Evolutionary conservation across 2,797 vertebrate species (phyloP), one percentile per base, ranked within the genome.

Genomic region (Cephalopachus bancanus): DNA sequence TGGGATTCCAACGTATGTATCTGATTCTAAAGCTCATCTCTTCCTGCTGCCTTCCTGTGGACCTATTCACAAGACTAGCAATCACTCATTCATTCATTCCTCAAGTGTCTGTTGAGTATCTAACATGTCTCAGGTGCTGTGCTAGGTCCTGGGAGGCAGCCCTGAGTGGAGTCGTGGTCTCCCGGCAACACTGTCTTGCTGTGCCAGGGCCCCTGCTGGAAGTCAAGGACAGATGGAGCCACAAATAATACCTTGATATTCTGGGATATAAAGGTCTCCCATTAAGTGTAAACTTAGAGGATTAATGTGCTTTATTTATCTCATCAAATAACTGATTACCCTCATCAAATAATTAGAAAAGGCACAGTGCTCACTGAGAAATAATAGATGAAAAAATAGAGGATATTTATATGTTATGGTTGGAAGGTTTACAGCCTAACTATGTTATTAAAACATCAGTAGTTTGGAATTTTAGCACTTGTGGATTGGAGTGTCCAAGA

Each of bases 301-400:
- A 78, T 53, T 57, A 76, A 84, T 93, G 51, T 57, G 72, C 53
- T 67, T 93, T 81, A 59, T 75, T 91, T 79, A 91, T 91, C 79
- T 93, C 37, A n/a, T 85, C 64, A 90, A 75, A 59, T 86, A 71
- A 37, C 55, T 88, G 76, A 72, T 87, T 83, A 83, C 30, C 8
- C 11, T 76, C 55, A 57, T 94, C 57, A 85, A 71, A 44, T 92
- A 86, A 74, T 83, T 94, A 71, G 59, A 89, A 89, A 89, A 95
- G 74, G 65, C 10, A 53, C 14, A 14, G 11, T 67, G 57, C 49
- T 97, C 64, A 72, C 7, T 78, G 76, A 93, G 85, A 83, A 86
- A 51, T 72, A 69, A 85, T 15, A 90, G 59, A 33, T 84, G 19
- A 37, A 53, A 94, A 96, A 91, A 71, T 76, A 37, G 69, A 69